A percentile compares a stretch with the other conserved stretches of the same genome.
Evolutionary conservation across 2,797 vertebrate species (phyloP).

Genomic region (Xerus rutilus): DNA sequence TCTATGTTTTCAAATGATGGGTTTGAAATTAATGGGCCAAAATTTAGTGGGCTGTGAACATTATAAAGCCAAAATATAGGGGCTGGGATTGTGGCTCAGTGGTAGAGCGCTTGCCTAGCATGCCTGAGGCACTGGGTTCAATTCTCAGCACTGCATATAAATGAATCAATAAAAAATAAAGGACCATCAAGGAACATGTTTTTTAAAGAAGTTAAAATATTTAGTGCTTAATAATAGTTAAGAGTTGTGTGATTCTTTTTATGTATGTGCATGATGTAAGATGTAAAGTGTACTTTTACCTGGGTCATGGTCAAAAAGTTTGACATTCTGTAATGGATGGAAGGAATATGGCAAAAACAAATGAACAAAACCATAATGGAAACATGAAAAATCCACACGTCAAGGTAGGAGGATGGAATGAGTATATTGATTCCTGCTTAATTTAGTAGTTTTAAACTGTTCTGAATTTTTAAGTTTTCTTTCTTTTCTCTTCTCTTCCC

Average conservation of each 20-base stretch:
- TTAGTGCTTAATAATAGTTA: background rate
- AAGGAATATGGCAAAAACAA: constrained; percentile 34
- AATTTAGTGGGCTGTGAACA: constrained; percentile 36
- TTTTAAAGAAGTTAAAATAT: background rate
- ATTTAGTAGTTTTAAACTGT: constrained; percentile 43
- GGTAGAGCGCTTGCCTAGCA: no score
- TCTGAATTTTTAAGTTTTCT: constrained; percentile 7
- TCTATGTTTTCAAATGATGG: background rate
- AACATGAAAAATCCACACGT: constrained; percentile 30
- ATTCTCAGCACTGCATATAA: no score
- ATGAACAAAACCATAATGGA: constrained; percentile 39
- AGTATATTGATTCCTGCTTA: background rate
- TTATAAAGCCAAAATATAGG: background rate
- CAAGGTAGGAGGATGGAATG: background rate
- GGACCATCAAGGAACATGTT: no score
- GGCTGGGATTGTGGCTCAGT: no score
- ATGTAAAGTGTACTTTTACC: background rate
- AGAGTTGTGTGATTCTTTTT: background rate
- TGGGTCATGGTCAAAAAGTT: background rate
- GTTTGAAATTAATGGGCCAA: constrained; percentile 15
- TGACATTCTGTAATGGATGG: background rate
- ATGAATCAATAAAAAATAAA: no score
- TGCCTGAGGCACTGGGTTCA: no score
- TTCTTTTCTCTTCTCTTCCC: background rate
- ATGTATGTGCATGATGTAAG: background rate